Evolutionary conservation across 2,113 vertebrate genomes (phyloP).

Genomic region (Sardina pilchardus): DNA sequence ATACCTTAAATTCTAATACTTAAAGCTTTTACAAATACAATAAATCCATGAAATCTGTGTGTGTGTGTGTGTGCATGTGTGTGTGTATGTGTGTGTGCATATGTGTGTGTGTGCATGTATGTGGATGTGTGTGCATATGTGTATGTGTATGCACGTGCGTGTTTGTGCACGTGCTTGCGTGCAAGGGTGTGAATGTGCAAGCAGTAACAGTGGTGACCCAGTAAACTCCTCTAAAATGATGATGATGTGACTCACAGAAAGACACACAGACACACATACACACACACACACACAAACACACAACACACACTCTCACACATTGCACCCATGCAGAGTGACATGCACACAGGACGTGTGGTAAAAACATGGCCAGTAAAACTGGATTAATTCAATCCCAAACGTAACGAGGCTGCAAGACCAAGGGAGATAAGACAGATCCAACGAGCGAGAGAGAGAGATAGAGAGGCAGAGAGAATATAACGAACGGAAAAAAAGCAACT

Average conservation of each 20-base stretch:
- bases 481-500: constrained; percentile 56
- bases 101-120: background rate
- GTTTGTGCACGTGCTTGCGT: constrained; percentile 26
- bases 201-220: constrained; percentile 16
- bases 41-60: background rate
- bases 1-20: background rate
- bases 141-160: constrained; percentile 10
- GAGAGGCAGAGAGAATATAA: constrained; percentile 49
- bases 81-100: background rate
- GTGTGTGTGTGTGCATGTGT: background rate
- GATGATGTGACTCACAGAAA: constrained; percentile 40
- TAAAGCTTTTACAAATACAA: background rate
- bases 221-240: constrained; percentile 25
- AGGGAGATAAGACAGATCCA: constrained; percentile 21
- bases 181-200: background rate
- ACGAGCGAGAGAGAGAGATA: background rate
- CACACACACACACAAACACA: constrained; percentile 40
- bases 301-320: constrained; percentile 37
- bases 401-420: constrained; percentile 49
- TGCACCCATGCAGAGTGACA: constrained; percentile 58
- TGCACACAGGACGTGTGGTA: constrained; percentile 41
- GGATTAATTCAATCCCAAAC: constrained; percentile 27
- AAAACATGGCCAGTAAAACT: constrained; percentile 47
- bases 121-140: background rate
- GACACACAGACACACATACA: constrained; percentile 53